These are phyloP conservation scores for Platichthys flesus DNA, from an alignment of 2,113 vertebrate species.

Conservation along the genomic window DNA sequence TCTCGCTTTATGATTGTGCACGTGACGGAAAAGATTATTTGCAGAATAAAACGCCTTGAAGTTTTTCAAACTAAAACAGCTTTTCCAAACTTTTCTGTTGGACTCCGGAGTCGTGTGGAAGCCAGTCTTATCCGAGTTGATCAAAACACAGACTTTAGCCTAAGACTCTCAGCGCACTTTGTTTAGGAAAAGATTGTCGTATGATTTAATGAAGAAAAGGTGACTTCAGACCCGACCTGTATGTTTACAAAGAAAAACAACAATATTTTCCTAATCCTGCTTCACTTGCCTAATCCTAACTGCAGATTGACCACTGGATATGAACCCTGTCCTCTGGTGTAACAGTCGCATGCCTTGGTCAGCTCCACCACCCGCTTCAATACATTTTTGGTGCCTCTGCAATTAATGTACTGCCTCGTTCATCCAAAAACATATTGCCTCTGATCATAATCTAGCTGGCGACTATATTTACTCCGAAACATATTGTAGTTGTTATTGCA, in stretches of 20 bases:
- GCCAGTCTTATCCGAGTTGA: too few species aligned
- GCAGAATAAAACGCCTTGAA: too few species aligned
- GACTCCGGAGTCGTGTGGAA: too few species aligned
- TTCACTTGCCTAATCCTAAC: not conserved
- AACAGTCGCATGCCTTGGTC: not conserved
- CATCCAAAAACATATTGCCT: not conserved
- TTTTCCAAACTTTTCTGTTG: too few species aligned
- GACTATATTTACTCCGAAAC: not conserved
- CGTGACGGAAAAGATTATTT: too few species aligned
- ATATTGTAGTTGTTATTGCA: not conserved
- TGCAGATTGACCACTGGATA: not conserved
- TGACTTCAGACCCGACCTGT: not conserved
- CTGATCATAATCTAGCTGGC: not conserved
- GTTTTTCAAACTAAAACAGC: too few species aligned
- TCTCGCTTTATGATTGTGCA: too few species aligned
- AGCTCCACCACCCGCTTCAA: not conserved
- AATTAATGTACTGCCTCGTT: not conserved
- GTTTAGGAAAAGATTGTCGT: not conserved
- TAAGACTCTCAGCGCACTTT: not conserved
- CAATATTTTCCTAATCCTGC: not conserved
- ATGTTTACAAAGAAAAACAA: not conserved
- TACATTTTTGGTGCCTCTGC: not conserved
- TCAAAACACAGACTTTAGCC: too few species aligned
- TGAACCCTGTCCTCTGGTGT: not conserved
- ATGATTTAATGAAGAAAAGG: not conserved